A percentile compares a stretch with the other conserved stretches of the same genome.
Conservation (phyloP, 2,888 invertebrate genomes). For the Lithophane semibrunnea region DNA sequence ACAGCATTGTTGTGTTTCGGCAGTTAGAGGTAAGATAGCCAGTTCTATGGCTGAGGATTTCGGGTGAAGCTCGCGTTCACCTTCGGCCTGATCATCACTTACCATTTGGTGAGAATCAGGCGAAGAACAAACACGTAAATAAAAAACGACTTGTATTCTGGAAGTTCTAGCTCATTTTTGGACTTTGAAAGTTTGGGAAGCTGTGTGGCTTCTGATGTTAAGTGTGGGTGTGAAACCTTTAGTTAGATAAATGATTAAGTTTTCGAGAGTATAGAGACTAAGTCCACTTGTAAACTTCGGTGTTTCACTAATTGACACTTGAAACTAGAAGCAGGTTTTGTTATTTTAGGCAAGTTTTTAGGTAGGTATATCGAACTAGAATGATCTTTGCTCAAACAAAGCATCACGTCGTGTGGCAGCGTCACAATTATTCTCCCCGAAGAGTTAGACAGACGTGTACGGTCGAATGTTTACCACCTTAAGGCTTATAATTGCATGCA, state of each 20-base stretch:
- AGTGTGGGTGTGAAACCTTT: background rate
- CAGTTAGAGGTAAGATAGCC: too few species aligned
- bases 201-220: background rate
- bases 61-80: too few species aligned
- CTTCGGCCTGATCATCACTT: too few species aligned
- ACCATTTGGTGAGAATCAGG: too few species aligned
- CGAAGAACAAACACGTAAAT: too few species aligned
- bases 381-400: background rate
- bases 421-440: background rate
- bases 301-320: constrained; percentile 8
- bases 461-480: too few species aligned
- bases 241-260: constrained; percentile 1
- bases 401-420: background rate
- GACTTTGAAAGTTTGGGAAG: constrained; percentile 10
- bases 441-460: background rate
- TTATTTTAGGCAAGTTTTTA: background rate
- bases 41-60: too few species aligned
- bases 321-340: background rate
- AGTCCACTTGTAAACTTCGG: constrained; percentile 4
- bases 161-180: constrained; percentile 9
- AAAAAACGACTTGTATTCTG: background rate
- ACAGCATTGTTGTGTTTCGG: too few species aligned
- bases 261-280: background rate
- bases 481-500: too few species aligned
- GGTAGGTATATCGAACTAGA: background rate